Percentiles rank a stretch among this genome's conserved stretches.
These are phyloP conservation scores for Venusia cambrica DNA, from an alignment of 2,888 invertebrate genomes.

Conservation along the genomic window DNA sequence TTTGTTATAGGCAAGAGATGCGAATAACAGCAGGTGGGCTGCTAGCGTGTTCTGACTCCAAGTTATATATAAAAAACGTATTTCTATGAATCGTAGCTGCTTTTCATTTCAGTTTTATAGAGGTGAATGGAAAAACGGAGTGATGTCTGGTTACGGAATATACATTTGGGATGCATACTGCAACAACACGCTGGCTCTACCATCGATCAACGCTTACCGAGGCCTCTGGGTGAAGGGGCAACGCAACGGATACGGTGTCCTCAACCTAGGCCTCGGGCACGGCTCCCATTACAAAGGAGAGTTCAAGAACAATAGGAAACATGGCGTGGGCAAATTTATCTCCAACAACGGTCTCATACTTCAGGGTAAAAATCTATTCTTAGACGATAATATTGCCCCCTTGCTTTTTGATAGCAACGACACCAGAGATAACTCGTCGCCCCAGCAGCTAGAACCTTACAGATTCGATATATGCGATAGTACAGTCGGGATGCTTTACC, in stretches of 20 bases:
- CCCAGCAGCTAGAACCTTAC: constrained; percentile 38
- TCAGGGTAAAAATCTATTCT: constrained; percentile 71
- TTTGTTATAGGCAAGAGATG: too few relatives aligned
- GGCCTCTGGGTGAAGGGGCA: constrained; percentile 80
- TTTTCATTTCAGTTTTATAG: constrained; percentile 70
- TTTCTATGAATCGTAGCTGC: too few relatives aligned
- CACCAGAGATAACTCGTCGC: constrained; percentile 31
- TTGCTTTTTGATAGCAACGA: constrained; percentile 33
- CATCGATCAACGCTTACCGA: constrained; percentile 71
- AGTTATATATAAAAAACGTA: too few relatives aligned
- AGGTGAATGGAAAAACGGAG: constrained; percentile 80
- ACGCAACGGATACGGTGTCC: constrained; percentile 72
- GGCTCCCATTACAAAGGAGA: constrained; percentile 80
- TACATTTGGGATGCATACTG: constrained; percentile 80
- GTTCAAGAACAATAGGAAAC: constrained; percentile 78
- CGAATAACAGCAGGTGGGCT: too few relatives aligned
- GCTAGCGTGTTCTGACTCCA: too few relatives aligned
- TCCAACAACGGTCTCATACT: constrained; percentile 80
- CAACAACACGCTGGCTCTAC: constrained; percentile 76
- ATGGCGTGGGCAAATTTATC: constrained; percentile 76
- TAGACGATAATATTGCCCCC: constrained; percentile 68
- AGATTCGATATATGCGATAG: constrained; percentile 57
- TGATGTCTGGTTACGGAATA: constrained; percentile 80
- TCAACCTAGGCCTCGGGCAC: constrained; percentile 72
- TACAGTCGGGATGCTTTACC: constrained; percentile 65